Evolutionary conservation across 2,113 vertebrate genomes (phyloP), one percentile per base, ranked within the genome.

Genomic region (Micronycteris hirsuta): DNA sequence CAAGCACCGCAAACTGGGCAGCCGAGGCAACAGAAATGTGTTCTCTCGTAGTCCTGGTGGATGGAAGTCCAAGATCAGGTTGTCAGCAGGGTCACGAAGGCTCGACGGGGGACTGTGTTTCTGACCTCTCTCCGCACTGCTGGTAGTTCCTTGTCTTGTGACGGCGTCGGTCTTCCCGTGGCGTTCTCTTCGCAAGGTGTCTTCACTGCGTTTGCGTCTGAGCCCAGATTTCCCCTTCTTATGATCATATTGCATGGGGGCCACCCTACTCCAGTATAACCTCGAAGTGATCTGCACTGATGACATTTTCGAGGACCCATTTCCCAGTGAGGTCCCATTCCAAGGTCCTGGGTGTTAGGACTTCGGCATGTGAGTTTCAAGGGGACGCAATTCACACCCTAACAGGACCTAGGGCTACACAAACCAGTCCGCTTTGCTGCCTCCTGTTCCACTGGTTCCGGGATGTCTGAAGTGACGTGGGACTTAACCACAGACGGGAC

Each of bases 141-240:
- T 47, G n/a, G 33, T 1, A 16, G 20, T 17, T 67, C 22, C 22
- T 28, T 15, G 16, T n/a, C 6, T 33, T 41, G 0, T 10, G 7
- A 13, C 17, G 70, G 38, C 2, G 0, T 7, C 6, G 5, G 54
- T 22, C 54, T 54, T 9, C 54, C 20, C 54, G 2, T 56, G 54
- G 54, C 19, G 17, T 19, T 19, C 0, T 26, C 22, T 24, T 24
- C 9, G 63, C 14, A 1, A 1, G 6, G 11, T 0, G 0, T 28
- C 49, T 12, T 43, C 19, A 28, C 17, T 33, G 17, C 8, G 2
- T 36, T 31, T 19, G 0, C 4, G 1, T n/a, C 38, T 71, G 56
- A 16, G 14, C 67, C 61, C 28, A 36, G 45, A 4, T 20, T 38
- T 14, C 19, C 65, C 17, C 65, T 22, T 10, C 47, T 80, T 33